Evolutionary conservation across 2,797 vertebrate genomes (phyloP), one percentile per base, ranked within the genome.

Genomic region (Muscicapa comitata): DNA sequence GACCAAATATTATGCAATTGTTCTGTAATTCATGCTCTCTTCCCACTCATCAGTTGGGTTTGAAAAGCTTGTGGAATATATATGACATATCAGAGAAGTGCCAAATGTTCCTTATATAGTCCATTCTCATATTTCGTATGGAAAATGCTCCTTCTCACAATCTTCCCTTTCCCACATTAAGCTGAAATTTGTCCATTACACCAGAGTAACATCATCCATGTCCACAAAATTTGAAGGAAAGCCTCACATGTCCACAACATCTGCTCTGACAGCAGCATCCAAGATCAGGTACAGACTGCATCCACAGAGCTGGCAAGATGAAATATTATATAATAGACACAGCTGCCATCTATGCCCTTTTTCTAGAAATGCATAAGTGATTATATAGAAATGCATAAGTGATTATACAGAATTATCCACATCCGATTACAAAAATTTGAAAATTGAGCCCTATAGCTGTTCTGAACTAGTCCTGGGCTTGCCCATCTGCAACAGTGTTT

Each of bases 1-100:
- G 78, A 94, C 50, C 72, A 91, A 93, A 92, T 93, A 85, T 88
- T 95, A 75, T 15, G 58, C 78, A 94, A 66, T 55, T 88, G 25
- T 67, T 80, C 79, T 93, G 86, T 50, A 90, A 74, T 88, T 92
- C 57, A 25, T 63, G 20, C 17, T 86, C 10, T 88, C 86, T 95
- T 95, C 78, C 81, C 74, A 65, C 63, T 92, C 87, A 83, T 31
- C 35, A 88, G 13, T 9, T 88, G 29, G 24, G 12, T 88, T 94
- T 86, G 47, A 91, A 94, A 88, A 83, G 10, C 38, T 83, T 88
- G 50, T 90, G 85, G 65, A 93, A 91, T 47, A 77, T 80, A 72
- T 62, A 77, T 61, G 57, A 76, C 37, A 23, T 67, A 84, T 58
- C 50, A 88, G 38, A 93, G 65, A 88, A 83, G 18, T 80, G 79